Percentiles rank a stretch among this genome's conserved stretches.
Evolutionary conservation across 2,888 invertebrate genomes (phyloP).

Genomic region (Lithophane leautieri): DNA sequence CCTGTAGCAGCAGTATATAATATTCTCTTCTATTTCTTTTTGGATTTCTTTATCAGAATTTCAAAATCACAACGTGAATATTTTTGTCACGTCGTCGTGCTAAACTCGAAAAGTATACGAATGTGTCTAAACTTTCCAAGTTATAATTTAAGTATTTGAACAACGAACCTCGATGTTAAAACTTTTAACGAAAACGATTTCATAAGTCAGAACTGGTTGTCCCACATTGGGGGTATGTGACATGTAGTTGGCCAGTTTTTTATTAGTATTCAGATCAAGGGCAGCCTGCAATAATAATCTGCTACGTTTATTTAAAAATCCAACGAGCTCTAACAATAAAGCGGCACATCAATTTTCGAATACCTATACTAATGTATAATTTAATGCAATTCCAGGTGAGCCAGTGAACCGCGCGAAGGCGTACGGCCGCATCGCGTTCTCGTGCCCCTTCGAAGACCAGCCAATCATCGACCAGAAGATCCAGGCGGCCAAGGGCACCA

Average conservation of each 20-base stretch:
- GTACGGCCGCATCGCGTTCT: slow-evolving; percentile 98
- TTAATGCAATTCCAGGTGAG: slow-evolving; percentile 82
- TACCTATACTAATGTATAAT: not conserved
- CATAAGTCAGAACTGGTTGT: not conserved
- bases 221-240: not conserved
- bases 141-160: not conserved
- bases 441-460: slow-evolving; percentile 95
- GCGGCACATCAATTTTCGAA: not conserved
- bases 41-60: too few species aligned
- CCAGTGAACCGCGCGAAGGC: slow-evolving; percentile 96
- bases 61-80: not conserved
- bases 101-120: not conserved
- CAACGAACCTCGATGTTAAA: not conserved
- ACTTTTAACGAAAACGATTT: not conserved
- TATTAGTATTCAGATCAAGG: not conserved
- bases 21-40: not conserved
- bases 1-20: not conserved
- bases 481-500: slow-evolving; percentile 92
- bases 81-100: not conserved
- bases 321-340: not conserved
- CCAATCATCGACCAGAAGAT: slow-evolving; percentile 94
- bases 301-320: not conserved
- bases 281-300: too few species aligned
- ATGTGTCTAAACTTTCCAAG: not conserved
- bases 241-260: not conserved